Evolutionary conservation across 2,888 invertebrate genomes (phyloP).

Genomic region (Serripes groenlandicus): DNA sequence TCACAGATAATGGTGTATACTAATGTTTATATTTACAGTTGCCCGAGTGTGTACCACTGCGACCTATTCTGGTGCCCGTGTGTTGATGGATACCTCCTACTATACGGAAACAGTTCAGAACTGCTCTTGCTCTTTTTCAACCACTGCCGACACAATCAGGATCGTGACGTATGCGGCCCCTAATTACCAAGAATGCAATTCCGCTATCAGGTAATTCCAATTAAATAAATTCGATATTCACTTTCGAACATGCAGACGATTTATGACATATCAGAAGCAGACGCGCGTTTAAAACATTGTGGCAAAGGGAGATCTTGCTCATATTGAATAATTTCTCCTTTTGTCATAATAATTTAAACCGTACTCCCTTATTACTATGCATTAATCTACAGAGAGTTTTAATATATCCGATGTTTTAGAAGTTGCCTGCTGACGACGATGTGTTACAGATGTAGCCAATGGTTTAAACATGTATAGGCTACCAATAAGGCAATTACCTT

Average conservation of each 20-base stretch:
- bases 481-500: too few species aligned
- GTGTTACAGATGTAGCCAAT: too few species aligned
- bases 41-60: slow-evolving; percentile 54
- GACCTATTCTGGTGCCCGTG: slow-evolving; percentile 26
- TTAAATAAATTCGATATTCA: not conserved
- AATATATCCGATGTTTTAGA: too few species aligned
- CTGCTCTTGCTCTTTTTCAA: slow-evolving; percentile 54
- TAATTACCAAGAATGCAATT: slow-evolving; percentile 56
- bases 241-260: not conserved
- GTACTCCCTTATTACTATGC: not conserved
- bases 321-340: not conserved
- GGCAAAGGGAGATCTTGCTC: too few species aligned
- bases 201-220: slow-evolving; percentile 49
- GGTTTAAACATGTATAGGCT: too few species aligned
- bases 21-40: too few species aligned
- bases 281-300: not conserved
- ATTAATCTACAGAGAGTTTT: too few species aligned
- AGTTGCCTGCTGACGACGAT: too few species aligned
- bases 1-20: too few species aligned
- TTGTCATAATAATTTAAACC: not conserved
- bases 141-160: slow-evolving; percentile 48
- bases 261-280: not conserved
- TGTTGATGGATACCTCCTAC: slow-evolving; percentile 54
- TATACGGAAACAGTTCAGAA: slow-evolving; percentile 25
- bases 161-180: slow-evolving; percentile 53